Base-by-base conservation (phyloP, 1,140 invertebrate species). In the Daktulosphaira vitifoliae region DNA sequence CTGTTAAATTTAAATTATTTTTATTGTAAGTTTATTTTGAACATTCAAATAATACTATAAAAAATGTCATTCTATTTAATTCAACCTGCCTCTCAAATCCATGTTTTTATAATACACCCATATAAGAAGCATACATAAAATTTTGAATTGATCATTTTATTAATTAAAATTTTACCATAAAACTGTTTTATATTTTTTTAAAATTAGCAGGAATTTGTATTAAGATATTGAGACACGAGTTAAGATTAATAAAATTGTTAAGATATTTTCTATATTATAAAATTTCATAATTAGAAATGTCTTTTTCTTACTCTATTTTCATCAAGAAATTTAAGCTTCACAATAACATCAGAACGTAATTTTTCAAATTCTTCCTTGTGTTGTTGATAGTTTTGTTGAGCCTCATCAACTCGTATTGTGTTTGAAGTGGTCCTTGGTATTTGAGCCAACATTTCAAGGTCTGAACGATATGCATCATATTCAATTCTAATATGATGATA, bases 401-500 rank as follows among this genome's bases (percentile, higher is more conserved):
- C 83, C 68, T 91, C 88, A 72, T 92, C 90, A 29, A 89, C 71
- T 72, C 79, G 80, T 13, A 79, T 75, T 29, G 79, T 77, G 68
- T 79, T 81, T 5, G 75, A 74, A 70, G 84, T 82, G 2, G 49
- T 62, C 37, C 80, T 78, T 71, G 83, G 77, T 68, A 82, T 81
- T 75, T 83, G 86, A 64, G 79, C 81, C 70, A 84, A 76, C 29
- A 84, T 79, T 76, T 96, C 92, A 70, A 96, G 76, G 78, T 96
- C 93, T 74, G 87, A 87, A 72, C 93, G 84, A 75, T 97, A 97
- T 13, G 95, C 94, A 82, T 98, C 95, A 75, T 95, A 98, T 76
- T 97, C 93, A 76, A 97, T 84, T 77, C 94, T 92, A 72, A 33
- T 74, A 74, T n/a, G n/a, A n/a, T n/a, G n/a, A n/a, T n/a, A n/a